Evolutionary conservation across 2,797 vertebrate species (phyloP), one percentile per base, ranked within the genome.

Genomic region (Pelodytes ibericus): DNA sequence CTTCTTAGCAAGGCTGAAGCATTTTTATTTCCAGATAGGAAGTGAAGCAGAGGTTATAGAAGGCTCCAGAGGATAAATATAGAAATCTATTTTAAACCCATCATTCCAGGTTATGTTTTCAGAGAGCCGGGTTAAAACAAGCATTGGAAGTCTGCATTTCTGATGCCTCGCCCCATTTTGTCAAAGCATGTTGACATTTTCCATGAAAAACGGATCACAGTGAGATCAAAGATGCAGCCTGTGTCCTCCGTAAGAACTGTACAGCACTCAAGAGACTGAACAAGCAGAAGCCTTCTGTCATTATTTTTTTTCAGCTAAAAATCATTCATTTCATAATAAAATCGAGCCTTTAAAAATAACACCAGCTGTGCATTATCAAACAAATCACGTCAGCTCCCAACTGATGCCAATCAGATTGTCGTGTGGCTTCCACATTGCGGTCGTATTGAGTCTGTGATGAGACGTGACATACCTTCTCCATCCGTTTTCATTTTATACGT

Each of bases 301-400:
- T 76, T 76, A 76, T 69, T 76, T 76, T 73, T 72, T 68, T 69
- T 31, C 58, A 39, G 30, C 44, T 39, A 76, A 76, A n/a, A 76
- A 76, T 62, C 58, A 56, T 76, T 69, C 66, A 69, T 76, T 75
- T 69, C 61, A 39, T 75, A 36, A 51, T 69, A 61, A 68, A 75
- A 75, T 33, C 15, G 15, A 69, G 73, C 30, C 57, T 69, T 67
- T 75, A 75, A 69, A 75, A 75, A 75, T 68, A 75, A 75, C 73
- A 75, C 73, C 73, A 75, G 73, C 73, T 75, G 73, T 75, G 64
- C 57, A 67, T 75, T 75, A 49, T 44, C 64, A 75, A 51, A 65
- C 73, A 36, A 39, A 75, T 51, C 73, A 69, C 65, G 57, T 51
- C 58, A 57, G 56, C 65, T 58, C 62, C 44, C 62, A 66, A 62